phyloP scores from a whole-genome alignment of 2,113 vertebrate species.

The Apodemus sylvaticus region DNA sequence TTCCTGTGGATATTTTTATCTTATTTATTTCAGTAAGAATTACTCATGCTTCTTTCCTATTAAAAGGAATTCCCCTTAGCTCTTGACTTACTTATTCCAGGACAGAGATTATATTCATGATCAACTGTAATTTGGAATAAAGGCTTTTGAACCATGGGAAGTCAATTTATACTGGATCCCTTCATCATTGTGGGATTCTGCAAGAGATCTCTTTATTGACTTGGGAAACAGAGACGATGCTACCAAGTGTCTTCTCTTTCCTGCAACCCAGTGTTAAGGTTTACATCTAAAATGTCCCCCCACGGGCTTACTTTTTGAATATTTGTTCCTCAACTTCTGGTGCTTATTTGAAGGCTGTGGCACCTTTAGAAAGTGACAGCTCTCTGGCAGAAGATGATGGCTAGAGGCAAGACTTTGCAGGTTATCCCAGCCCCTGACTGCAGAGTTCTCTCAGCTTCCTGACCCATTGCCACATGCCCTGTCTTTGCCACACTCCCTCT shows the following conservation, averaged over 20 bases:
- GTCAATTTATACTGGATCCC: neutral
- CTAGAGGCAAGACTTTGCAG: neutral
- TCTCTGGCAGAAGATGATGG: neutral
- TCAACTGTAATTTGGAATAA: constrained; percentile 31
- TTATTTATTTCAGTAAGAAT: constrained; percentile 24
- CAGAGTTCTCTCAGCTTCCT: neutral
- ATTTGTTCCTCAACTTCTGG: neutral
- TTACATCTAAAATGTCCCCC: neutral
- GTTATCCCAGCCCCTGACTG: neutral
- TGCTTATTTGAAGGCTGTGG: neutral
- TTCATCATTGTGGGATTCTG: neutral
- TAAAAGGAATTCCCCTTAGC: neutral
- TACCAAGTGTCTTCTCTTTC: neutral
- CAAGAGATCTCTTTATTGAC: neutral
- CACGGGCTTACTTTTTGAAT: neutral
- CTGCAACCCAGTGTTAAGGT: neutral
- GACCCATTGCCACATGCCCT: too few relatives aligned
- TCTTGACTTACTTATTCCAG: neutral
- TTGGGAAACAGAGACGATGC: neutral
- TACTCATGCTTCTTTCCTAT: neutral
- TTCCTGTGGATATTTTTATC: neutral
- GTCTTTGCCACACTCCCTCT: neutral
- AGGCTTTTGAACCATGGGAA: neutral
- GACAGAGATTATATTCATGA: neutral
- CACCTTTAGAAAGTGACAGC: neutral